These are phyloP conservation scores for Drosophila arawakana DNA, from an alignment of 1,140 invertebrate species.

Conservation along the genomic window DNA sequence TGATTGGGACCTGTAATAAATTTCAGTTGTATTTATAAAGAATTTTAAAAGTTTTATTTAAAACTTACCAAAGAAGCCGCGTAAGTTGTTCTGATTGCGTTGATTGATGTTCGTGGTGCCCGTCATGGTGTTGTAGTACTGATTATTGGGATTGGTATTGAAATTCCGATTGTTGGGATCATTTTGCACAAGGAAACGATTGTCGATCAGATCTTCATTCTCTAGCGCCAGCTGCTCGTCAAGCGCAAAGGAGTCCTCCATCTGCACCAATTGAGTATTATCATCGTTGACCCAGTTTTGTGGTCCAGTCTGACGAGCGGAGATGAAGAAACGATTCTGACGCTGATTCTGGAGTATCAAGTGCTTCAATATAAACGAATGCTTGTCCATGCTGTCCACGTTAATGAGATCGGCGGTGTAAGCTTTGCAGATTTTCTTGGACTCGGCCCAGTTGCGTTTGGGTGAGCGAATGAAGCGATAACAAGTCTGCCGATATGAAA, in stretches of 20 bases:
- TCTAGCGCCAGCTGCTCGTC: slow-evolving; percentile 72
- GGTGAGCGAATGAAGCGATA: slow-evolving; percentile 96
- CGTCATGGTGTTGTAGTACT: slow-evolving; percentile 84
- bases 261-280: slow-evolving; percentile 89
- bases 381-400: slow-evolving; percentile 93
- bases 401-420: slow-evolving; percentile 92
- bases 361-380: slow-evolving; percentile 92
- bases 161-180: slow-evolving; percentile 73
- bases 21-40: background rate
- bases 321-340: slow-evolving; percentile 94
- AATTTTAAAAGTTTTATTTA: background rate
- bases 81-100: slow-evolving; percentile 77
- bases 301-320: slow-evolving; percentile 89
- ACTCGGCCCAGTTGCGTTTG: slow-evolving; percentile 90
- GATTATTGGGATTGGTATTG: slow-evolving; percentile 72
- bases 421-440: slow-evolving; percentile 91
- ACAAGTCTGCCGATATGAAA: slow-evolving; percentile 90
- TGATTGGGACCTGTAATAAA: slow-evolving; percentile 59
- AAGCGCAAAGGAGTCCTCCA: slow-evolving; percentile 93
- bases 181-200: slow-evolving; percentile 77
- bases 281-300: slow-evolving; percentile 95
- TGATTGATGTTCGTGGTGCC: slow-evolving; percentile 60
- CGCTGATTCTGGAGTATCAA: slow-evolving; percentile 93
- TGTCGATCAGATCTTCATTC: slow-evolving; percentile 79
- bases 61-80: slow-evolving; percentile 68